A percentile compares a stretch with the other conserved stretches of the same genome.
Evolutionary conservation across 1,140 invertebrate genomes (phyloP).

Genomic region (Mactra quadrangularis): DNA sequence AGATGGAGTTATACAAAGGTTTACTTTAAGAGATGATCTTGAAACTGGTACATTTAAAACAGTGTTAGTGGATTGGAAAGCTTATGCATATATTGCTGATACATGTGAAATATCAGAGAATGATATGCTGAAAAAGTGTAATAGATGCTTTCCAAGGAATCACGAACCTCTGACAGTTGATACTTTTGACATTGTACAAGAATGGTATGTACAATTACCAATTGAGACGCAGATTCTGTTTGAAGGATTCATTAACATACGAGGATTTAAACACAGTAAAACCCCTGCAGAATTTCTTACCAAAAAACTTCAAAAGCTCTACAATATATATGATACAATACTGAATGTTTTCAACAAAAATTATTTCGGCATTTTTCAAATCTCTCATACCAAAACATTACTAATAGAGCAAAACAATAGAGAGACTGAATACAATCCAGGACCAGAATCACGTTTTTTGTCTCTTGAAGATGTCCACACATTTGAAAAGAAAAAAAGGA

Average conservation of each 20-base stretch:
- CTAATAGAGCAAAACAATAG: conserved; percentile 18
- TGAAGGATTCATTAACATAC: conserved; percentile 5
- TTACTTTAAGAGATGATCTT: no score
- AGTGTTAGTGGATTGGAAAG: no score
- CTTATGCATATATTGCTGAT: no score
- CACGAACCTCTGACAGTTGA: conserved; percentile 1
- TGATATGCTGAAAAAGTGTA: no score
- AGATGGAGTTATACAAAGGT: no score
- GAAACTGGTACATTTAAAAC: no score
- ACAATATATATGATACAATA: not conserved
- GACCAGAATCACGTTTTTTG: no score
- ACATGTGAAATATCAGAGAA: no score
- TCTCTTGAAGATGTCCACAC: no score
- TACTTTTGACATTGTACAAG: conserved; percentile 9
- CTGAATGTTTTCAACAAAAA: conserved; percentile 26
- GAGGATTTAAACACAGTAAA: conserved; percentile 1
- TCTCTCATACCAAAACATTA: conserved; percentile 24
- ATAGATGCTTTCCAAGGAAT: no score
- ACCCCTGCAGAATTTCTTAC: not conserved
- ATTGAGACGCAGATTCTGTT: conserved; percentile 8
- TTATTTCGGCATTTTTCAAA: conserved; percentile 29
- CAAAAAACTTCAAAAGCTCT: not conserved
- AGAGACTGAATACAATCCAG: conserved; percentile 14
- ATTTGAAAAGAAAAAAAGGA: no score
- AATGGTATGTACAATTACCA: no score